Base-by-base conservation (phyloP, 2,888 invertebrate genomes). In the Entomobrya proxima region DNA sequence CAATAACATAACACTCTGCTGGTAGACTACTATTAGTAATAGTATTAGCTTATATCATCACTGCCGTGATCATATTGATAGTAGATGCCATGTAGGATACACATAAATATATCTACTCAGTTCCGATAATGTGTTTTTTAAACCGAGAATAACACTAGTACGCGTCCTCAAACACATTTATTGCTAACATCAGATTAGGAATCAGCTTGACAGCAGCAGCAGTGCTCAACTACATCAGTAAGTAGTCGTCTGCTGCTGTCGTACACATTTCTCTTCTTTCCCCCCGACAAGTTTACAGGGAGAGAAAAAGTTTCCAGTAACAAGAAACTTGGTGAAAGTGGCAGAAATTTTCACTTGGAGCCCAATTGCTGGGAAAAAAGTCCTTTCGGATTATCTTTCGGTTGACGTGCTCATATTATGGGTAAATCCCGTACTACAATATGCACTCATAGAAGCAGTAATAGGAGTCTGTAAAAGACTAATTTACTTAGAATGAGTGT, bases 341-440 rank as follows among this genome's bases (percentile, higher is more conserved):
- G 44, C 75, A 75, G 61, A 40, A 83, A 76, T 83, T 83, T 82
- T 50, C 72, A 55, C 82, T 83, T 76, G 64, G 64, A 75, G 52
- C 75, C 52, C 67, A 84, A 84, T 75, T 83, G 67, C 11, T 58
- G 37, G 75, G 32, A 40, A 50, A n/a, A 83, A 74, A 61, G 72
- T 75, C 85, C n/a, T 76, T 85, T 52, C 52, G 74, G 79, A 85
- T 85, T 80, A 79, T 79, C 69, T 72, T 82, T 55, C 58, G 44
- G 27, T 69, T 69, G 69, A 32, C 77, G 44, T 55, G 64, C 27
- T 76, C 64, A 67, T 69, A 24, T n/a, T n/a, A n/a, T n/a, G n/a
- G 21, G 27, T 44, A 69, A 15, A 21, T 75, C 69, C 18, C 72
- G 72, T 72, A 44, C 55, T 35, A 64, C 50, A n/a, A 55, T 40